These are phyloP conservation scores for Molorchus minor DNA, from an alignment of 2,888 invertebrate species.

Conservation along the genomic window DNA sequence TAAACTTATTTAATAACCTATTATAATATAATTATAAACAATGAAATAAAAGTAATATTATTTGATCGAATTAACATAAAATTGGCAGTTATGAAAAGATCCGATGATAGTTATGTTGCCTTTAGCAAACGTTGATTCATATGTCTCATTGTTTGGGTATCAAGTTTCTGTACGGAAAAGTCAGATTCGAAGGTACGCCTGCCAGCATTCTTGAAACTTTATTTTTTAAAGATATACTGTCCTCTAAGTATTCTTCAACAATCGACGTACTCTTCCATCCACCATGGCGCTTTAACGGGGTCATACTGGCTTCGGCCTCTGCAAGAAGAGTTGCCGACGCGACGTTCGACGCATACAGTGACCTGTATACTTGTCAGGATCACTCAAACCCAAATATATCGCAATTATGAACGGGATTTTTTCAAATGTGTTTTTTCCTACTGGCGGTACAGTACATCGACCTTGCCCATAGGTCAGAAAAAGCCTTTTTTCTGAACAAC, in stretches of 20 bases:
- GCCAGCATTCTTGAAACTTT: background rate
- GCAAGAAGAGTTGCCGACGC: constrained; percentile 22
- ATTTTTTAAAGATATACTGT: too few species aligned
- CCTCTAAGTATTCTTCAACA: too few species aligned
- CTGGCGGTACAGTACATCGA: constrained; percentile 5
- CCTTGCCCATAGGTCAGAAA: background rate
- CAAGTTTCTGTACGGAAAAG: too few species aligned
- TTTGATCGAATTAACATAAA: too few species aligned
- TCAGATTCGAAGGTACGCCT: background rate
- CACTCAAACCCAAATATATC: constrained; percentile 11
- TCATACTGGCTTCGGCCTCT: constrained; percentile 20
- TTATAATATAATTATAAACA: too few species aligned
- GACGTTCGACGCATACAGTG: constrained; percentile 22
- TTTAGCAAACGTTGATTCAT: constrained; percentile 2
- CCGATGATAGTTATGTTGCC: background rate
- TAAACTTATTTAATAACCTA: too few species aligned
- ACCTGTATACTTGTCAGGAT: constrained; percentile 19
- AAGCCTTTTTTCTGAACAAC: too few species aligned
- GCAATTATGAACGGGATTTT: constrained; percentile 12
- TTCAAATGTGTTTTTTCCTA: too few species aligned
- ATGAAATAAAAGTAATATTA: too few species aligned
- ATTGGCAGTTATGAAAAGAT: background rate
- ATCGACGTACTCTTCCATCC: constrained; percentile 19
- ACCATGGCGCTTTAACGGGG: constrained; percentile 28
- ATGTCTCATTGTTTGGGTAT: background rate